Base-by-base conservation (phyloP, 2,888 invertebrate species). In the Carpatolechia fugitivella region DNA sequence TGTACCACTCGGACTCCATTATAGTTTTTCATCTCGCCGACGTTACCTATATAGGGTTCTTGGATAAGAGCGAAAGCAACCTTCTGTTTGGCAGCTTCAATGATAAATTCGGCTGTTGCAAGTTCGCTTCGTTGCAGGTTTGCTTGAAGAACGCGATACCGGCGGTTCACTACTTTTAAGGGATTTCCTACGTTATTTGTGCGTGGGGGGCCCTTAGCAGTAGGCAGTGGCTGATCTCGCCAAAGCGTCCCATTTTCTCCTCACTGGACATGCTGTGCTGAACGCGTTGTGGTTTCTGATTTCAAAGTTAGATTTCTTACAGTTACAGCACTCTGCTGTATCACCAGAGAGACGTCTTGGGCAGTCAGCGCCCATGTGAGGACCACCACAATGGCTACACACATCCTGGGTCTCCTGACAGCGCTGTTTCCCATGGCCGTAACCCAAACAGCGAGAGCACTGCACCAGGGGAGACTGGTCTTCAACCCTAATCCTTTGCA, bases 21-120 rank as follows among this genome's bases (percentile, higher is more conserved):
- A 11, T 53, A 48, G 2, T 2, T 29, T 13, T 31, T 46, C 8
- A 59, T 13, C 2, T 14, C 20, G 1, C 53, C 57, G 1, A 4
- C 8, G 0, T 20, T 24, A 0, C 55, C 55, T 0, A 59, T 24
- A n/a, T 60, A 61, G 0, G 60, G 60, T 18, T 61, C 59, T 46
- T 61, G 61, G 6, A 61, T 30, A 8, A 61, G 29, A 1, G 61
- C 61, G 0, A 56, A 7, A 1, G 16, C n/a, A 1, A 55, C 38
- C 10, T 49, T 55, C 3, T 47, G 35, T 3, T 20, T 48, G 2
- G 13, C 36, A 0, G 58, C 56, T n/a, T 58, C 59, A 8, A 47
- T 0, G 0, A 60, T 14, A 0, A 61, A 16, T 41, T 61, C 61
- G 4, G 49, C 16, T 0, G 58, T 59, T 0, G 61, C 57, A 0